A percentile compares a stretch with the other conserved stretches of the same genome.
phyloP scores from a whole-genome alignment of 1,140 invertebrate species.

The Drosophila mayri region DNA sequence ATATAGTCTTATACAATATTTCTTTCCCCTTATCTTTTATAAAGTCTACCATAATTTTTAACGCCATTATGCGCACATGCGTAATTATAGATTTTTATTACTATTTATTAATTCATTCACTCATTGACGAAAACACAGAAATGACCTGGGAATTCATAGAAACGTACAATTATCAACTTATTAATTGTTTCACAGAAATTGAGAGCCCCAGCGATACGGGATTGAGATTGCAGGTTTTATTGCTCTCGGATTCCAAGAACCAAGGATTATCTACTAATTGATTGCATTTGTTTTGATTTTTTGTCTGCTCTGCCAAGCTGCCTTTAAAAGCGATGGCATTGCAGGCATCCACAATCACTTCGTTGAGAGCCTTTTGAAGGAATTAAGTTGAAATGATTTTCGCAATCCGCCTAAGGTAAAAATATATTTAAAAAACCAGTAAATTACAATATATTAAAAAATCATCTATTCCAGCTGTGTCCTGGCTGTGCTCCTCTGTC shows the following conservation, averaged over 20 bases:
- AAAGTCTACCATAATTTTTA: not conserved
- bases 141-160: not conserved
- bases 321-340: slow-evolving; percentile 5
- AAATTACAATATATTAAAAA: not conserved
- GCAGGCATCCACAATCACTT: not conserved
- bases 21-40: not conserved
- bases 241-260: not conserved
- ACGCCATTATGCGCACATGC: not conserved
- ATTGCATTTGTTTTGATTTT: not conserved
- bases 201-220: not conserved
- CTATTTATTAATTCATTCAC: not conserved
- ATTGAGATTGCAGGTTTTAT: not conserved
- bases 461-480: not conserved
- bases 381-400: not conserved
- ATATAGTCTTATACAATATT: not conserved
- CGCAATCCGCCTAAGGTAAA: not conserved
- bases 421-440: fast-evolving
- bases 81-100: not conserved
- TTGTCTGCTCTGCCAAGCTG: not conserved
- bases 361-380: not conserved
- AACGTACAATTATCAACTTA: not conserved
- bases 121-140: not conserved
- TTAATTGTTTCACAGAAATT: not conserved
- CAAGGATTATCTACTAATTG: slow-evolving; percentile 1
- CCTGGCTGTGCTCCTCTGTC: not conserved